Conservation (phyloP, 2,888 invertebrate genomes). For the Eugnorisma glareosa region DNA sequence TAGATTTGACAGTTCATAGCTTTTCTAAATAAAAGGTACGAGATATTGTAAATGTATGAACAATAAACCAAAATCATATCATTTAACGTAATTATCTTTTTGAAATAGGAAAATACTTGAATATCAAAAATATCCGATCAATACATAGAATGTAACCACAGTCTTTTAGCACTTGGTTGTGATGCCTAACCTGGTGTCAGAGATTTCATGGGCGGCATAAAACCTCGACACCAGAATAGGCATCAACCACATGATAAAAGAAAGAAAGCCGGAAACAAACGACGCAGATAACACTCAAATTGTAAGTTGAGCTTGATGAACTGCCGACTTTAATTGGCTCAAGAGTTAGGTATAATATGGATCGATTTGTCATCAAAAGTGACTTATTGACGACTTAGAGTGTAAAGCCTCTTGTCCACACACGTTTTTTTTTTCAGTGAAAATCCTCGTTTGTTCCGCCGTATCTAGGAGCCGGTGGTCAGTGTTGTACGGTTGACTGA, state of each 20-base stretch:
- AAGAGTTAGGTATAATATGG: not conserved
- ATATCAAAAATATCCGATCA: not conserved
- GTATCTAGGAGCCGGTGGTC: not conserved
- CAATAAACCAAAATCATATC: not conserved
- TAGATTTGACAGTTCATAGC: conserved; percentile 8
- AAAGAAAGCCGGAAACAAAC: conserved; percentile 9
- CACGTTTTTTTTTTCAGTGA: not conserved
- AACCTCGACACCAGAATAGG: too few relatives aligned
- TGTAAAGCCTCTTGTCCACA: not conserved
- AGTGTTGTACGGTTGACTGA: not conserved
- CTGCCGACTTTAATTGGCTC: not conserved
- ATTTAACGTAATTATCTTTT: not conserved
- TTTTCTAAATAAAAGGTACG: not conserved
- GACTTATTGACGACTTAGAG: not conserved
- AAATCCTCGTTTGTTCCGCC: not conserved
- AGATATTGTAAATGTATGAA: not conserved
- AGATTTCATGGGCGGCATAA: too few relatives aligned
- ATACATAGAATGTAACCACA: conserved; percentile 1
- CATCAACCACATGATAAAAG: too few relatives aligned
- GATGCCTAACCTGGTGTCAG: not conserved
- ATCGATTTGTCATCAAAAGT: conserved; percentile 3
- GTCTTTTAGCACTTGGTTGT: not conserved
- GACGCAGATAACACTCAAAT: conserved; percentile 11
- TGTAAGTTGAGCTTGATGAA: conserved; percentile 14
- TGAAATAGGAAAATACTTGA: not conserved